phyloP scores from a whole-genome alignment of 2,113 vertebrate species.

The Typhlomys cinereus region DNA sequence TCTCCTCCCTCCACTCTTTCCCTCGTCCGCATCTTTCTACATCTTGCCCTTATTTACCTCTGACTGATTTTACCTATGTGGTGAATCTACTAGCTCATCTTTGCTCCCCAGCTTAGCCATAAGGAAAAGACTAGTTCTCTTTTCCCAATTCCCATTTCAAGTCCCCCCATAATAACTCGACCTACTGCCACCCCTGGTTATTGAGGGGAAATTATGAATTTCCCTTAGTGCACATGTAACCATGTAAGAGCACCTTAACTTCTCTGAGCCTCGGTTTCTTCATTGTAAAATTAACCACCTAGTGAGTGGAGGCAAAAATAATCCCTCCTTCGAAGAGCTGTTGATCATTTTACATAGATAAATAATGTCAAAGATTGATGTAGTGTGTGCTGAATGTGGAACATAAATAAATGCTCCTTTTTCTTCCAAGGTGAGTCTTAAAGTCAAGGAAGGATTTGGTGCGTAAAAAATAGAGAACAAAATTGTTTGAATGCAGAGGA shows the following conservation, averaged over 20 bases:
- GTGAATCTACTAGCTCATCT: not conserved
- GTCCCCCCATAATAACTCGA: not conserved
- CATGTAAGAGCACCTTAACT: not conserved
- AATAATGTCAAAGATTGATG: not conserved
- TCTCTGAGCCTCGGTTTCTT: constrained; percentile 8
- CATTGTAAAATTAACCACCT: not conserved
- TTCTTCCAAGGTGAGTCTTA: constrained; percentile 69
- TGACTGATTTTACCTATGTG: not conserved
- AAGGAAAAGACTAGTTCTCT: not conserved
- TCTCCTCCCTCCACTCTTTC: not conserved
- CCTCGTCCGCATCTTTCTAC: not conserved
- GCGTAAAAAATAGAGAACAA: constrained; percentile 39
- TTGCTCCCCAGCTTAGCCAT: not conserved
- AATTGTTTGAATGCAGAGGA: constrained; percentile 56
- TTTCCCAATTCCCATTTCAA: not conserved
- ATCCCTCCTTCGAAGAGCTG: constrained; percentile 18
- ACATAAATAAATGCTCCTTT: constrained; percentile 55
- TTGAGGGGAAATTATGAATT: not conserved
- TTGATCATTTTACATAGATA: constrained; percentile 1
- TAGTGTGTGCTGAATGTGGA: not conserved
- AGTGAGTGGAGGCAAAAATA: not conserved
- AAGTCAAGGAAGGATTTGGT: constrained; percentile 63
- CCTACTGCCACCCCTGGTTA: not conserved
- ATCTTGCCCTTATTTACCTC: not conserved
- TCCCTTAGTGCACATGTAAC: accelerated